phyloP scores from a whole-genome alignment of 2,797 vertebrate genomes.

The Falco rusticolus region DNA sequence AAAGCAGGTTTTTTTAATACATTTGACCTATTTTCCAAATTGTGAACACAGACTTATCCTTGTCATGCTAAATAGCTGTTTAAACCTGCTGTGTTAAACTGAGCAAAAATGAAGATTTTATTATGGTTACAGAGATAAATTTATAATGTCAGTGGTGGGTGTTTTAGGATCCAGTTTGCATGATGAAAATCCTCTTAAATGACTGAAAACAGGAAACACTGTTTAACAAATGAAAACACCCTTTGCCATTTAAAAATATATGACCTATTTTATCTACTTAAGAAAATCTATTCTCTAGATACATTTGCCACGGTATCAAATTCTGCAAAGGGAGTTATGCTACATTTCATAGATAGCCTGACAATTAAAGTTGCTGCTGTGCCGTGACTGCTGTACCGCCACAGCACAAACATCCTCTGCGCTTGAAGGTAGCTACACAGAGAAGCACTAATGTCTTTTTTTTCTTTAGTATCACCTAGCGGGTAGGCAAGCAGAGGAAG shows the following conservation, averaged over 20 bases:
- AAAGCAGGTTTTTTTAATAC: not conserved
- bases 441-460: not conserved
- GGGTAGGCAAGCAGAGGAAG: not conserved
- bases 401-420: not conserved
- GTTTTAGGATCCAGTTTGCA: not conserved
- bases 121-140: not conserved
- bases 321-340: not conserved
- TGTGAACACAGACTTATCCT: not conserved
- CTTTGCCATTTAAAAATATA: not conserved
- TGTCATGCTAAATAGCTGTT: not conserved
- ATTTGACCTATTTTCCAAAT: slow-evolving; percentile 45
- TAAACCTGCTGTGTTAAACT: slow-evolving; percentile 15
- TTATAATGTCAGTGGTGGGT: not conserved
- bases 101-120: not conserved
- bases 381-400: not conserved
- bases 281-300: not conserved
- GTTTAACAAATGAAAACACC: not conserved
- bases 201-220: not conserved
- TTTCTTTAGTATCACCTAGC: not conserved
- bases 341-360: not conserved
- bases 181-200: not conserved
- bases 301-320: not conserved
- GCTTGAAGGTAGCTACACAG: not conserved
- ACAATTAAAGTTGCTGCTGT: not conserved
- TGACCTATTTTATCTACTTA: slow-evolving; percentile 23